A percentile compares a stretch with the other conserved stretches of the same genome.
Evolutionary conservation across 2,888 invertebrate species (phyloP).

Genomic region (Clistopyga incitator): DNA sequence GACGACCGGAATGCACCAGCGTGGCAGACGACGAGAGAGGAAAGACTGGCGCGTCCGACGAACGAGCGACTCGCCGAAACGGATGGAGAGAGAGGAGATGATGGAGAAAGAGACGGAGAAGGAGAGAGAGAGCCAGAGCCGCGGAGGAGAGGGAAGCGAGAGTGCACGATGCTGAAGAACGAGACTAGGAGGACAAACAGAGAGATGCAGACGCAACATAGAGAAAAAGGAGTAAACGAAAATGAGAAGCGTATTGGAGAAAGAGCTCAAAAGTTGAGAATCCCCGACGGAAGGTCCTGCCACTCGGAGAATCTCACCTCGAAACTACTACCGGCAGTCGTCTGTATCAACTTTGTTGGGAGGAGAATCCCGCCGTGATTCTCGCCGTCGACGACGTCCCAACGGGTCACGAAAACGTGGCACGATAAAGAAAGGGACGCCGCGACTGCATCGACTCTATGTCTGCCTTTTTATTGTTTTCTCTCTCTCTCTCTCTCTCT

Average conservation of each 20-base stretch:
- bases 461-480: too few relatives aligned
- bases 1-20: constrained; percentile 73
- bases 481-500: not conserved
- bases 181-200: constrained; percentile 40
- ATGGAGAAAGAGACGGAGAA: constrained; percentile 64
- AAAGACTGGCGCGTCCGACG: constrained; percentile 72
- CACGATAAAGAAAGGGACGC: constrained; percentile 21
- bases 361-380: constrained; percentile 2
- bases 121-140: constrained; percentile 31
- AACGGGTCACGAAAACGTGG: constrained; percentile 10
- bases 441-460: constrained; percentile 30
- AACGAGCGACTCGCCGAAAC: constrained; percentile 68
- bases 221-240: constrained; percentile 29
- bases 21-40: constrained; percentile 73
- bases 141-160: constrained; percentile 52
- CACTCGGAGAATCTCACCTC: constrained; percentile 55
- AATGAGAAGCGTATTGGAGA: constrained; percentile 13
- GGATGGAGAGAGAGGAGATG: constrained; percentile 68
- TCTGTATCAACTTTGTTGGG: not conserved
- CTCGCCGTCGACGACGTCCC: not conserved
- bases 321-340: constrained; percentile 10
- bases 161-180: constrained; percentile 36
- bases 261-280: constrained; percentile 54
- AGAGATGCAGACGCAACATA: constrained; percentile 20
- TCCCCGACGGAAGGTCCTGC: constrained; percentile 67